Conservation (phyloP, 2,888 invertebrate species). For the Morpho helenor region DNA sequence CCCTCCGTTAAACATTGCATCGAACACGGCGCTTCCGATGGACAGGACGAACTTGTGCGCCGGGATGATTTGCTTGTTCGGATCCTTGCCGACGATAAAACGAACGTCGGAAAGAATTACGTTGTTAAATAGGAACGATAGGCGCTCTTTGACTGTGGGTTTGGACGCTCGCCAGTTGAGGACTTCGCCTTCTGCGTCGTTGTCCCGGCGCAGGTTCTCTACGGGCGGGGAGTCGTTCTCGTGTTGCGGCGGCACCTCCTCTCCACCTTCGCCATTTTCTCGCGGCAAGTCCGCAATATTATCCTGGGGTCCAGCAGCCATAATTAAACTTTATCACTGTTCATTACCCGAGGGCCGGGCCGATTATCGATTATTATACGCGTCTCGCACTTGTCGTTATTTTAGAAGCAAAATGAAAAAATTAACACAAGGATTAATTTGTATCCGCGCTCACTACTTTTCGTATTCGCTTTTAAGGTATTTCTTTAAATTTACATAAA, state of each 20-base stretch:
- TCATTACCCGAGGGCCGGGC: conserved; percentile 36
- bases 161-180: conserved; percentile 88
- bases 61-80: conserved; percentile 84
- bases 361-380: background rate
- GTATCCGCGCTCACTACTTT: no score
- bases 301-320: conserved; percentile 70
- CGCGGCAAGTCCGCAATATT: conserved; percentile 59
- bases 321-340: conserved; percentile 31
- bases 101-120: conserved; percentile 83
- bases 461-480: no score
- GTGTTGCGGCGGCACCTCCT: conserved; percentile 66
- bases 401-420: no score
- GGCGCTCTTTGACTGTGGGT: conserved; percentile 85
- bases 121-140: conserved; percentile 80
- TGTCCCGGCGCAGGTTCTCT: conserved; percentile 62
- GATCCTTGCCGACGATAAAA: conserved; percentile 87
- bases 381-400: no score
- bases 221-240: conserved; percentile 48
- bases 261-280: conserved; percentile 54
- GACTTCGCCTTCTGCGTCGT: conserved; percentile 64
- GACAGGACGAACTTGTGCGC: conserved; percentile 90
- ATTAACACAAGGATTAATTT: no score
- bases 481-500: no score
- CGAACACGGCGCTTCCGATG: conserved; percentile 91
- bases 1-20: conserved; percentile 91